Base-by-base conservation (phyloP, 2,797 vertebrate genomes). In the Microctenopoma stevenorrisi region DNA sequence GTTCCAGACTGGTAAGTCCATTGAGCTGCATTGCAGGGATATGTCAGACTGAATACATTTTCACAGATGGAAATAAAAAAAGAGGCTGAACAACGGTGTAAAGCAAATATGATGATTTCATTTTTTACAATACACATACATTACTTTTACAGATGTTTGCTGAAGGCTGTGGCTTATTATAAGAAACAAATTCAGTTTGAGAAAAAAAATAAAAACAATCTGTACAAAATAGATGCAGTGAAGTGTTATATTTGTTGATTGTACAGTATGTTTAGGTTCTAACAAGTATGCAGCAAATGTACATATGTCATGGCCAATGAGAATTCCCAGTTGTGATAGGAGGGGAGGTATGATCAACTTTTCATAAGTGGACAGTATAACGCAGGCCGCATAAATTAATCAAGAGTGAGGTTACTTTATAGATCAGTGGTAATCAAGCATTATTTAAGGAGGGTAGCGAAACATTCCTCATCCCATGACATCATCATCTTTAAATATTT, bases 1-100 rank as follows among this genome's bases (percentile, higher is more conserved):
- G 84, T 87, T 88, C 83, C 81, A 85, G 69, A 68, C 77, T 73
- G 78, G 85, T 88, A 80, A 87, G 4, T 86, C 79, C 73, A 82
- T 65, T 79, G 83, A 84, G 76, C 81, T 76, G 78, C 63, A 55
- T 72, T 82, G 79, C 13, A 60, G 70, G 59, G 80, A 84, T 83
- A 79, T 67, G 57, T 83, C 73, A 66, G 74, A 25, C 72, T 70
- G 70, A 85, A 73, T 75, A 58, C 56, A 47, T 78, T 79, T 78
- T 72, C 55, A 68, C 64, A 89, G 87, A 88, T 91, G 87, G 43
- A 49, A 54, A 46, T 13, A 56, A 60, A n/a, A 22, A 54, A 18
- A 38, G 7, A n/a, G 68, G 64, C 58, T 28, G 62, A 78, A 57
- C 22, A 51, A 58, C 13, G 16, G 28, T 57, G 37, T 47, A 40